Evolutionary conservation across 2,888 invertebrate species (phyloP), one percentile per base, ranked within the genome.

Genomic region (Halictus quadricinctus): DNA sequence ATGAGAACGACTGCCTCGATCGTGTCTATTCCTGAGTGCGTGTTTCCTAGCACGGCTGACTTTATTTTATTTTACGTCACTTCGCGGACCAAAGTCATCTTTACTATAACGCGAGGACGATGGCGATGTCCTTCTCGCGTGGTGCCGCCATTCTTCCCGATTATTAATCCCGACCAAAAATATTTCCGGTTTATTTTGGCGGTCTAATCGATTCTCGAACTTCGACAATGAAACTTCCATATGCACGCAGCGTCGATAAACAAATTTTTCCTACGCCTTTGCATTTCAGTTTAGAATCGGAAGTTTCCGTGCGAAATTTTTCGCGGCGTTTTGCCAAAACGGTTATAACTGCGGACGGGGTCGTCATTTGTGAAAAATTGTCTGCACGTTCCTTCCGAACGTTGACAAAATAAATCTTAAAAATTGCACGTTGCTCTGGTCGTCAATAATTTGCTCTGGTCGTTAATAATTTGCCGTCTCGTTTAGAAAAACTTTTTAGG

Each of bases 1-100:
- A 86, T 82, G 86, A 86, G 86, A 86, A 82, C 86, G 79, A 86
- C 79, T 74, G 79, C 81, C 86, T 81, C 86, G 73, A 76, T 73
- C 74, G 70, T 48, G 66, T 79, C 86, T 86, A 86, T 86, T 86
- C 87, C 86, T 86, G 86, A 80, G 76, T 29, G 69, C 64, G 41
- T 25, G 66, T 81, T 73, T 86, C 64, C 77, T 80, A 82, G 72
- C 64, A 36, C 48, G 25, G 76, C 12, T 79, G 58, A 77, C 64
- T 84, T 84, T 48, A 50, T 29, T 85, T 85, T 75, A 66, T 79
- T 84, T 78, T 36, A 83, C 60, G 41, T 13, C 48, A 60, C 50
- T 58, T 77, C 48, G n/a, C 48, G 13, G n/a, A 13, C 15, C 12
- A 58, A 48, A 66, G 10, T 76, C 36, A 36, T 66, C 36, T 54